Evolutionary conservation across 2,113 vertebrate genomes (phyloP).

Genomic region (Microcebus murinus): DNA sequence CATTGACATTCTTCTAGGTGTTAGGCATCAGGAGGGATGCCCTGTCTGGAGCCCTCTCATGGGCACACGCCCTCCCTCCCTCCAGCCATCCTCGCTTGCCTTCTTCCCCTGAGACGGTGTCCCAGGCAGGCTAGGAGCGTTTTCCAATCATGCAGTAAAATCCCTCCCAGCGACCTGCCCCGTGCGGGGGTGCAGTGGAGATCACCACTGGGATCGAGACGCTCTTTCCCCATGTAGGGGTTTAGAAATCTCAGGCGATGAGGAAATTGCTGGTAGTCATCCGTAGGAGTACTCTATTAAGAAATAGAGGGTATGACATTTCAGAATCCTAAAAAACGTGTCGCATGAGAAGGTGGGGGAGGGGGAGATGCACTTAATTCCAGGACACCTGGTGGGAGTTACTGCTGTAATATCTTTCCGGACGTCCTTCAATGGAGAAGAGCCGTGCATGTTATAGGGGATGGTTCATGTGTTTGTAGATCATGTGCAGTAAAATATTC

Average conservation of each 20-base stretch:
- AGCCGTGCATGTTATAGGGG: not conserved
- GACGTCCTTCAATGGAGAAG: not conserved
- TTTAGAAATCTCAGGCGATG: slow-evolving; percentile 68
- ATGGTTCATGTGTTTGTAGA: not conserved
- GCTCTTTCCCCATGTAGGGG: slow-evolving; percentile 60
- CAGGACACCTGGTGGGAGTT: not conserved
- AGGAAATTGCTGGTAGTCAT: slow-evolving; percentile 62
- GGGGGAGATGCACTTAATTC: not conserved
- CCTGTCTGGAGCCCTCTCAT: not conserved
- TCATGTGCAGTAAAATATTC: not conserved
- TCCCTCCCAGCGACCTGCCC: slow-evolving; percentile 16
- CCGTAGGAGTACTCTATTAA: not conserved
- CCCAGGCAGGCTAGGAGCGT: not conserved
- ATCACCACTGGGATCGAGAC: slow-evolving; percentile 9
- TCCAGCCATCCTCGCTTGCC: not conserved
- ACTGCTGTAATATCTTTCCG: not conserved
- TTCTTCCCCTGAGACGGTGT: not conserved
- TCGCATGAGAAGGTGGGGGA: not conserved
- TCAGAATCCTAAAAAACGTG: not conserved
- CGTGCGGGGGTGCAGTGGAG: not conserved
- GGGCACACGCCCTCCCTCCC: not conserved
- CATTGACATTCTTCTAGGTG: not conserved
- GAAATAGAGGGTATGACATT: slow-evolving; percentile 53
- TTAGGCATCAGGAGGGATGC: not conserved
- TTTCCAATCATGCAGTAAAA: not conserved